Evolutionary conservation across 2,888 invertebrate species (phyloP), one percentile per base, ranked within the genome.

Genomic region (Nemoura dubitans): DNA sequence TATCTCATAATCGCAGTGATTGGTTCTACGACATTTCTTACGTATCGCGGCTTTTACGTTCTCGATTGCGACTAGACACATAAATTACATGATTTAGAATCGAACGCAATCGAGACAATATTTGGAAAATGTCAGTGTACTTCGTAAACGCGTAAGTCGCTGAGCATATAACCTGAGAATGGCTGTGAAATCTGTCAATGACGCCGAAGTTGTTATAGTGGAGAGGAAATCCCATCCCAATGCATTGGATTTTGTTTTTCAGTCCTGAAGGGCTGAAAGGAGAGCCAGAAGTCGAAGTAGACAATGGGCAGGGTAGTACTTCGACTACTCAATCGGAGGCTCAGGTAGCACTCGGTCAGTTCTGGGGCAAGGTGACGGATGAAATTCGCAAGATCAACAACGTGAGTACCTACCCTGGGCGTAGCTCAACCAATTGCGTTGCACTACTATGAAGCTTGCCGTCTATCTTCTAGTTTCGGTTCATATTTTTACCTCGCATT

Each of bases 331-430:
- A 91, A 89, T 93, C 93, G 2, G 96, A 96, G 89, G 95, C 96
- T 21, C 94, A 94, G 89, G 93, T 94, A 88, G 95, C 95, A 0
- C 92, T 97, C 85, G 94, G 95, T 88, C 94, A 94, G 87, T 98
- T 98, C 91, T 98, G 98, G 98, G 94, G 94, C 0, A 96, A 95
- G 90, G 95, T 96, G 87, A 94, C 95, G 88, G 96, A 96, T 21
- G 97, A 97, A 90, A 95, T 98, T 86, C 94, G 95, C 90, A 95
- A 95, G 88, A 95, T 97, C 80, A 94, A 94, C 85, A 93, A 94
- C 88, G 97, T 97, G 90, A 93, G 93, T 91, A 80, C 21, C 3
- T 59, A 2, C 59, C 14, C 14, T 3, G 59, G 59, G 59, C 21
- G 27, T 36, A 36, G 36, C 10, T n/a, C 2, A 84, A 7, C 26